Conservation (phyloP, 2,888 invertebrate species). For the Heliothis peltigera region DNA sequence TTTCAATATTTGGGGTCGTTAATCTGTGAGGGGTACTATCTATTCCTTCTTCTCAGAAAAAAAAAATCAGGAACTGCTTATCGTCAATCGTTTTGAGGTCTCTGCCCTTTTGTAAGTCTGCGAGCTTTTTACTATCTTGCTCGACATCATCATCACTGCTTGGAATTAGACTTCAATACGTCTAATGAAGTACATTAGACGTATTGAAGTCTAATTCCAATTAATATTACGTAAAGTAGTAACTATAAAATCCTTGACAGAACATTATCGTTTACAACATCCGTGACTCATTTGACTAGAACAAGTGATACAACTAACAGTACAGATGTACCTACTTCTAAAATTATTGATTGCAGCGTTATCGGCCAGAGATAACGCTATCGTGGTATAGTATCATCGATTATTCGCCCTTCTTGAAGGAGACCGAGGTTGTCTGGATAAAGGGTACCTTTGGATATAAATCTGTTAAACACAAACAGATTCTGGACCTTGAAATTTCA, state of each 20-base stretch:
- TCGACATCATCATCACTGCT: not conserved
- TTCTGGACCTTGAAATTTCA: no score
- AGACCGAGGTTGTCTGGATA: slow-evolving; percentile 26
- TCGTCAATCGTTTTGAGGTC: no score
- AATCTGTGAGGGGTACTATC: no score
- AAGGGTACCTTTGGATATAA: slow-evolving; percentile 9
- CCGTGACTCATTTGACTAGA: slow-evolving; percentile 50
- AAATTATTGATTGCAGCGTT: slow-evolving; percentile 56
- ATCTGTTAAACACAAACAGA: no score
- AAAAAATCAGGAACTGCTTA: no score
- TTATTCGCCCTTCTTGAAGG: slow-evolving; percentile 53
- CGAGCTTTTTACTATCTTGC: not conserved
- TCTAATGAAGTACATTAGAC: not conserved
- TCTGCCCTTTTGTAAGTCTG: not conserved
- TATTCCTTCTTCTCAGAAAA: no score
- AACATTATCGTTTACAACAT: slow-evolving; percentile 36
- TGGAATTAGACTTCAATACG: not conserved
- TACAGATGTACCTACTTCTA: slow-evolving; percentile 39
- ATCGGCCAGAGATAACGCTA: slow-evolving; percentile 52
- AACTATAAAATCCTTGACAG: slow-evolving; percentile 25
- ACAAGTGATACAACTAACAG: slow-evolving; percentile 38
- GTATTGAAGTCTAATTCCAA: no score
- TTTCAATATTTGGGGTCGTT: slow-evolving; percentile 1
- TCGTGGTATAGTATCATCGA: slow-evolving; percentile 44
- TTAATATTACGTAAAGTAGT: slow-evolving; percentile 28